These are phyloP conservation scores for Perdix hodgsoniae DNA, from an alignment of 2,797 vertebrate genomes.

Conservation along the genomic window DNA sequence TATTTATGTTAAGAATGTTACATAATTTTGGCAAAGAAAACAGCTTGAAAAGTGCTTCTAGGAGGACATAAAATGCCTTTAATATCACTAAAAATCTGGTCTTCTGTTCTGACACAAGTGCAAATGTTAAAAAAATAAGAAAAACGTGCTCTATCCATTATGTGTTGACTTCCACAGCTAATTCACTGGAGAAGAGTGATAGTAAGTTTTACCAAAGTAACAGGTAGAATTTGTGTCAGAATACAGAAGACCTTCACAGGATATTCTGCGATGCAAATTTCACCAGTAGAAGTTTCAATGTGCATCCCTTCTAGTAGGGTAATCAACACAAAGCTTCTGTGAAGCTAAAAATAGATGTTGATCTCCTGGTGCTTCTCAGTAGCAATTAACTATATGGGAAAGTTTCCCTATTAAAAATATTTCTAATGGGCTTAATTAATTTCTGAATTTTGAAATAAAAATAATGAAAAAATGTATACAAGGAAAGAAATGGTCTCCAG, in stretches of 20 bases:
- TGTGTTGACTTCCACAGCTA: background rate
- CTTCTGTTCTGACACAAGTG: background rate
- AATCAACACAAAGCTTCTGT: background rate
- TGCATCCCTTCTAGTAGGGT: background rate
- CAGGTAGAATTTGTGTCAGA: background rate
- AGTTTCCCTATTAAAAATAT: background rate
- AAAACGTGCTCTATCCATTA: background rate
- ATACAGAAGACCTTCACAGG: background rate
- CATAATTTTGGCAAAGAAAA: background rate
- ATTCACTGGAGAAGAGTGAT: background rate
- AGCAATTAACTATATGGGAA: background rate
- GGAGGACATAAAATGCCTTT: background rate
- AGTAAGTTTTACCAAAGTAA: background rate
- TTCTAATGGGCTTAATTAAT: background rate
- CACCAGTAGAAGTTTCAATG: background rate
- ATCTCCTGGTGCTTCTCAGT: background rate
- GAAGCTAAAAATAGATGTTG: background rate
- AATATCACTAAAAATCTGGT: background rate
- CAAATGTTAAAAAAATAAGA: background rate
- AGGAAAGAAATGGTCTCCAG: background rate
- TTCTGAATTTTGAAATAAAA: background rate
- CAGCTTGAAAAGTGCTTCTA: background rate
- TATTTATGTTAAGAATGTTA: background rate
- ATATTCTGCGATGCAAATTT: background rate
- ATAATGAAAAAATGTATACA: background rate